Evolutionary conservation across 2,888 invertebrate species (phyloP).

Genomic region (Acanthosepion esculentum): DNA sequence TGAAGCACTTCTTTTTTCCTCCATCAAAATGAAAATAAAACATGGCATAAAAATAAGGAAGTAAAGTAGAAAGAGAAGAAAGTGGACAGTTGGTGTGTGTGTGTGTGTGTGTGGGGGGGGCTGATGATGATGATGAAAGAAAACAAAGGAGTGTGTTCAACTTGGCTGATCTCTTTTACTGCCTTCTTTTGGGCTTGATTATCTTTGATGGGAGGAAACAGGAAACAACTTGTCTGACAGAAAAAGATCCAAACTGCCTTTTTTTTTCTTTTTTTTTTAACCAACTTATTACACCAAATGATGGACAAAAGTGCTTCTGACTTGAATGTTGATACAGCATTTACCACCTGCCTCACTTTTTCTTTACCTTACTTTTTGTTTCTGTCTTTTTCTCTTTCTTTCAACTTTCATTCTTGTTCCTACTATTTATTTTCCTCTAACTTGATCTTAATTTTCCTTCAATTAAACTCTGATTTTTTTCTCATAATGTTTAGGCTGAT

Average conservation of each 20-base stretch:
- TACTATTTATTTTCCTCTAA: too few relatives aligned
- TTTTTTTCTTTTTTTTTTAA: background rate
- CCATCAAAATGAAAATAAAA: background rate
- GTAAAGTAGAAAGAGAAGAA: background rate
- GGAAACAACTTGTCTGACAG: background rate
- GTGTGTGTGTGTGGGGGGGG: too few relatives aligned
- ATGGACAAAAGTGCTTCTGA: background rate
- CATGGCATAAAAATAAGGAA: background rate
- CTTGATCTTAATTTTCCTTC: too few relatives aligned
- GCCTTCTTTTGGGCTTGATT: background rate
- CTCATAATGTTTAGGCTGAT: too few relatives aligned
- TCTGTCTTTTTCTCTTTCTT: too few relatives aligned
- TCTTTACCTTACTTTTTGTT: too few relatives aligned
- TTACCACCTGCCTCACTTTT: too few relatives aligned
- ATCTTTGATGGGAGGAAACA: conserved; percentile 15
- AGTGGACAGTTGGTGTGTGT: background rate
- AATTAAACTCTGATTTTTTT: too few relatives aligned
- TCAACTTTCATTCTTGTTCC: too few relatives aligned
- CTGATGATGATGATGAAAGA: background rate
- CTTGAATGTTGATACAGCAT: background rate
- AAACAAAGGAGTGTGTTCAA: background rate
- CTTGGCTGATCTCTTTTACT: background rate
- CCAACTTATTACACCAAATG: background rate
- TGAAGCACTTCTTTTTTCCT: background rate
- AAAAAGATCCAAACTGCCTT: background rate